phyloP scores from a whole-genome alignment of 2,888 invertebrate species.

The Zonitis immaculata region DNA sequence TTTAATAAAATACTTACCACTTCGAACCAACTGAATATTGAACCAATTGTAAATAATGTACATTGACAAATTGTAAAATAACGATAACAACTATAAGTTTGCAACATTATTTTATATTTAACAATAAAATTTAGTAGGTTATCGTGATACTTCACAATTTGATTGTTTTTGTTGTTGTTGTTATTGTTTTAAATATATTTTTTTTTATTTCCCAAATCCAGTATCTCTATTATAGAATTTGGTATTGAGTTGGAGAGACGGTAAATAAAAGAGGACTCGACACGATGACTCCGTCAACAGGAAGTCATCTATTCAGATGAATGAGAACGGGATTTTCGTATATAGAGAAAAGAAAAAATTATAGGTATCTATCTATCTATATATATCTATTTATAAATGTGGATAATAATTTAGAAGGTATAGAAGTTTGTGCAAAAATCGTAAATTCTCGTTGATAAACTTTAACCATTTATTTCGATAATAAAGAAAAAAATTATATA shows the following conservation, averaged over 20 bases:
- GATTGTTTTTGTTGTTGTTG: too few species aligned
- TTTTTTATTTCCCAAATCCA: too few species aligned
- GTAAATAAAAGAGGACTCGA: conserved; percentile 42
- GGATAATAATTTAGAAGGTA: background rate
- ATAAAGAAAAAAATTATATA: too few species aligned
- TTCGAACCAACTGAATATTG: conserved; percentile 4
- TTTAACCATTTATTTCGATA: too few species aligned
- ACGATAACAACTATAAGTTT: background rate
- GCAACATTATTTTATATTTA: background rate
- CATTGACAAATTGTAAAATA: background rate
- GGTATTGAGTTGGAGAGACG: conserved; percentile 24
- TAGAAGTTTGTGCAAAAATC: background rate
- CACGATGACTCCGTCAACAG: conserved; percentile 40
- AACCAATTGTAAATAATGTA: background rate
- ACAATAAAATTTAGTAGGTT: too few species aligned
- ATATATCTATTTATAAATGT: too few species aligned
- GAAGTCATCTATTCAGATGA: conserved; percentile 42
- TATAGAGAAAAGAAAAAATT: conserved; percentile 1
- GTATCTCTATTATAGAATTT: background rate
- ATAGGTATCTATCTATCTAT: conserved; percentile 12
- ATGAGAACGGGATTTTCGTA: conserved; percentile 17
- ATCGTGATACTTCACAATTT: too few species aligned
- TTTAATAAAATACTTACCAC: conserved; percentile 1
- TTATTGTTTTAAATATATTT: conserved; percentile 6
- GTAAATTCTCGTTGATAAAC: background rate